Base-by-base conservation (phyloP, 2,888 invertebrate genomes). In the Chesias legatella region DNA sequence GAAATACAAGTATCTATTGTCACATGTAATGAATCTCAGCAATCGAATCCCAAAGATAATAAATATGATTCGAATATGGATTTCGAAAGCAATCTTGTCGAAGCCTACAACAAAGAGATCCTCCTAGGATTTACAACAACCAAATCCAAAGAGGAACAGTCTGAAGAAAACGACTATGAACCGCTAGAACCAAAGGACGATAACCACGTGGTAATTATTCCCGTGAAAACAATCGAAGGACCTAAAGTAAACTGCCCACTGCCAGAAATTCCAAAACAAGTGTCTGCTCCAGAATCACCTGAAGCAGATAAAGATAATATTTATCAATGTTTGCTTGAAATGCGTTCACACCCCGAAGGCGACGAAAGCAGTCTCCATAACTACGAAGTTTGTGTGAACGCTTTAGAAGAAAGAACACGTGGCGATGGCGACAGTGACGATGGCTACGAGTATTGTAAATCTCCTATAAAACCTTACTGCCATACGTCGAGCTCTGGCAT, bases 321-420 rank as follows among this genome's bases (percentile, higher is more conserved):
- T 48, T 89, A 89, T 57, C 88, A 89, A 59, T 79, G 80, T 51
- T 63, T 88, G 31, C 56, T 82, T 51, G 88, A 89, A 65, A 80
- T 85, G 75, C 73, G 85, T 47, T 86, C 84, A 3, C 83, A 88
- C 44, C 85, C 85, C 10, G 88, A 86, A 67, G 88, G 85, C 1
- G 88, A 88, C 46, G 83, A 84, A 46, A 83, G 70, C 36, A 89
- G 88, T 59, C 63, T 89, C 28, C 90, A 90, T 44, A 90, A 88
- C 48, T 90, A 90, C 53, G 90, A 90, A 63, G 70, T 82, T 6
- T 90, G 88, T 51, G 81, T 79, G 2, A 75, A 68, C 29, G 73
- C 77, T 21, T 55, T 85, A 21, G 82, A 85, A 60, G 83, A 86
- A 48, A 72, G 88, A 58, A 83, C 84, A 0, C 66, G 88, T 26